Conservation (phyloP, 2,113 vertebrate genomes). For the Zootoca vivipara region DNA sequence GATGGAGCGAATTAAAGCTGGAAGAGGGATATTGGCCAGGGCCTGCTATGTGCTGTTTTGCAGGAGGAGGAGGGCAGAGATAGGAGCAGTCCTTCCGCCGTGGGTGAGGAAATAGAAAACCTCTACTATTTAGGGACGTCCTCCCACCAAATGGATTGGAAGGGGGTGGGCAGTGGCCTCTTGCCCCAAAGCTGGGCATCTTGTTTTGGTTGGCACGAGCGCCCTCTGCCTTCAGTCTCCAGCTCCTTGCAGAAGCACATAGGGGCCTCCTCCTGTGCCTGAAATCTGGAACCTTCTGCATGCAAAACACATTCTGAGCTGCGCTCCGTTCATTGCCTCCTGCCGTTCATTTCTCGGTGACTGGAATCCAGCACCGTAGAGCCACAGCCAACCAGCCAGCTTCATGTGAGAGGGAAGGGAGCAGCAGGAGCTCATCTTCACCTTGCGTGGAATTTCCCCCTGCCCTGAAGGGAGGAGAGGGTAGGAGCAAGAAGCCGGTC, state of each 20-base stretch:
- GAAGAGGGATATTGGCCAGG: not conserved
- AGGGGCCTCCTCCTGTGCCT: too few species aligned
- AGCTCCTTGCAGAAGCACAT: not conserved
- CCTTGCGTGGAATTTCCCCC: not conserved
- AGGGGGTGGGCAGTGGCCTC: too few species aligned
- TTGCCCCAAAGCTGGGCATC: not conserved
- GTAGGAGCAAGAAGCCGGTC: too few species aligned
- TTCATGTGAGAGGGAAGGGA: not conserved
- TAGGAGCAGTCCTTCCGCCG: not conserved
- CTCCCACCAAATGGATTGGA: too few species aligned
- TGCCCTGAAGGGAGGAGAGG: not conserved
- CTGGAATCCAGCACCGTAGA: not conserved
- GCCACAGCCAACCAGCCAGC: not conserved
- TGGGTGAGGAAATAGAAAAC: not conserved
- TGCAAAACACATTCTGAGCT: too few species aligned
- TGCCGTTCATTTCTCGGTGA: too few species aligned
- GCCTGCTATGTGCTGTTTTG: not conserved
- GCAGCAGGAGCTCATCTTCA: not conserved
- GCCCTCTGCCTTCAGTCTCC: too few species aligned
- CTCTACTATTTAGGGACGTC: not conserved
- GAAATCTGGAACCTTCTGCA: too few species aligned
- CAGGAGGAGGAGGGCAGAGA: not conserved
- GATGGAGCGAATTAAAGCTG: constrained; percentile 20
- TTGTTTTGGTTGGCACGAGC: not conserved
- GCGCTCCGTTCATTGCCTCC: too few species aligned